phyloP scores from a whole-genome alignment of 2,888 invertebrate genomes.

The Hyppa rectilinea region DNA sequence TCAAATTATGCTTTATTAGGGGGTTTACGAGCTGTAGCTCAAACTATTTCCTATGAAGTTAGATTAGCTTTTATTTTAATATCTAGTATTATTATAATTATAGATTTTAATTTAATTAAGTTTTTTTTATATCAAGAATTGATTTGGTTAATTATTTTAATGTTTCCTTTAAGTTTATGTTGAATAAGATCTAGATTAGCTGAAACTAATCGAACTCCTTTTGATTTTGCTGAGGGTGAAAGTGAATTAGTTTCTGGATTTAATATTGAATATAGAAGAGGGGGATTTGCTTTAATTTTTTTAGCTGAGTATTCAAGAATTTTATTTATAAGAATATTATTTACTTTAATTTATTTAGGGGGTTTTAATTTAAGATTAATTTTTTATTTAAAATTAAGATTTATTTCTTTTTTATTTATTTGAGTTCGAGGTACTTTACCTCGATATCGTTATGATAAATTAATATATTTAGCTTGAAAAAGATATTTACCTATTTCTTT shows the following conservation, averaged over 20 bases:
- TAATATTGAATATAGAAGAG: constrained; percentile 94
- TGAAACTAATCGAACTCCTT: constrained; percentile 94
- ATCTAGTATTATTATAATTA: constrained; percentile 90
- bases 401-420: constrained; percentile 92
- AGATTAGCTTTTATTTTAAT: constrained; percentile 92
- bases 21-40: constrained; percentile 92
- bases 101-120: constrained; percentile 88
- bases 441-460: constrained; percentile 94
- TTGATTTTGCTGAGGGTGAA: constrained; percentile 95
- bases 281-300: constrained; percentile 94
- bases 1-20: constrained; percentile 94
- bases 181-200: constrained; percentile 92
- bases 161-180: constrained; percentile 90
- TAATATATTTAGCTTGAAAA: constrained; percentile 93
- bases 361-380: constrained; percentile 83
- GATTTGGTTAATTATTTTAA: constrained; percentile 90
- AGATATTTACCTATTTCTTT: constrained; percentile 91
- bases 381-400: constrained; percentile 90
- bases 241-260: constrained; percentile 95
- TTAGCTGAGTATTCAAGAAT: constrained; percentile 93
- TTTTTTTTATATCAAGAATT: constrained; percentile 87
- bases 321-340: constrained; percentile 92
- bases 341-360: constrained; percentile 91
- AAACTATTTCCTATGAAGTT: constrained; percentile 95
- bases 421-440: constrained; percentile 92